Evolutionary conservation across 2,797 vertebrate genomes (phyloP), one percentile per base, ranked within the genome.

Genomic region (Podarcis lilfordi): DNA sequence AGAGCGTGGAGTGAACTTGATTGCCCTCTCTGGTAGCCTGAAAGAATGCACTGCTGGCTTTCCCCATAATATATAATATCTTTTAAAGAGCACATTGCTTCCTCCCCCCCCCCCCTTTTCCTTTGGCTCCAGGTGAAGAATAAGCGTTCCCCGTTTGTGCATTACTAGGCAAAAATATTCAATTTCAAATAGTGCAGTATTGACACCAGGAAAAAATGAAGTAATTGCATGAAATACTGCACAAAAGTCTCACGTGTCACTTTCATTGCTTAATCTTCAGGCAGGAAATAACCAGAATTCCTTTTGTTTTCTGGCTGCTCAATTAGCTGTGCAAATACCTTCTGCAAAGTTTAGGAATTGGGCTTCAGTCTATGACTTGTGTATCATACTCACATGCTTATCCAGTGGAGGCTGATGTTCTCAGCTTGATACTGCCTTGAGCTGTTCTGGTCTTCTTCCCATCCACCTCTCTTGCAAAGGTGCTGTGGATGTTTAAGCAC

Each of bases 231-330:
- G 86, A 94, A 93, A 89, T 84, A 64, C 91, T 88, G 86, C 89
- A 92, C 93, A 91, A 91, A 94, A 93, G 90, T 83, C 89, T 95
- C 35, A 0, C 88, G 89, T 90, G 91, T 90, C 9, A 8, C 93
- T 94, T 94, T 91, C 86, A 84, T 94, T 94, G 87, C 91, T 93
- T 95, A 93, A 95, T 95, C 92, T 2, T 0, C 89, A 94, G 92
- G 89, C 86, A 91, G 89, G 92, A 91, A 95, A 94, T 93, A 94
- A 92, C 87, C 0, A 84, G 84, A 88, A 92, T 93, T 94, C 91
- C 91, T 93, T 96, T 93, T 96, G 91, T 94, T 94, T 94, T 91
- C 85, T 91, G 84, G 89, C 82, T 89, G 89, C 87, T 90, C 92
- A 50, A 68, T 94, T 93, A 93, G 84, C 86, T 93, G 75, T n/a